Evolutionary conservation across 2,797 vertebrate species (phyloP), one percentile per base, ranked within the genome.

Genomic region (Oreonectes daqikongensis): DNA sequence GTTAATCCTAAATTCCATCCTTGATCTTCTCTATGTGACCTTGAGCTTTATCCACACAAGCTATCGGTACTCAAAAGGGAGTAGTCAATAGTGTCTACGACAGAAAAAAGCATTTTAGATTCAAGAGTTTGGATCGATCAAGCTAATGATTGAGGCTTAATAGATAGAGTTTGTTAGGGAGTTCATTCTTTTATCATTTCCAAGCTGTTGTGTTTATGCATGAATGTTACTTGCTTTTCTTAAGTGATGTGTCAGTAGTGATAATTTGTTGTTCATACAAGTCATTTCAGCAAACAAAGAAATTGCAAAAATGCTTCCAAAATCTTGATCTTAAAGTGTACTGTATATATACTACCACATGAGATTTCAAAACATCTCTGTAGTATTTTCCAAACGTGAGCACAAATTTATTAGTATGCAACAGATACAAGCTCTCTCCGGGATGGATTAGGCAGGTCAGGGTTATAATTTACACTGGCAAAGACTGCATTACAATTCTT

Each of bases 111-210:
- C 32, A 32, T 32, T 32, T 32, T 8, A 32, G 32, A 32, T 32
- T 32, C 1, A 32, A 30, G 2, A 32, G 32, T 40, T 18, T 32
- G 28, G 46, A 32, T 40, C 0, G 0, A 12, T 20, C 48, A 60
- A 72, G 69, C 66, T 66, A 52, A 26, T 73, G 73, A 80, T 63
- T 63, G 35, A 61, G 9, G 9, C 18, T 65, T 77, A 75, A 73
- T 77, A 17, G 11, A 55, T 10, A 55, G 6, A 28, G 53, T 26
- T 26, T 57, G 22, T 24, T 28, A 28, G 12, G 32, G n/a, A n/a
- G n/a, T n/a, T n/a, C n/a, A 32, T 1, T 6, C 5, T 32, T 32
- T 7, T 7, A 32, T 32, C 5, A n/a, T 22, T 59, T 59, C 2
- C 2, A 17, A 17, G 55, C 5, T 59, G 55, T 32, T 35, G 10